Evolutionary conservation across 2,113 vertebrate species (phyloP), one percentile per base, ranked within the genome.

Genomic region (Sakesphorus luctuosus): DNA sequence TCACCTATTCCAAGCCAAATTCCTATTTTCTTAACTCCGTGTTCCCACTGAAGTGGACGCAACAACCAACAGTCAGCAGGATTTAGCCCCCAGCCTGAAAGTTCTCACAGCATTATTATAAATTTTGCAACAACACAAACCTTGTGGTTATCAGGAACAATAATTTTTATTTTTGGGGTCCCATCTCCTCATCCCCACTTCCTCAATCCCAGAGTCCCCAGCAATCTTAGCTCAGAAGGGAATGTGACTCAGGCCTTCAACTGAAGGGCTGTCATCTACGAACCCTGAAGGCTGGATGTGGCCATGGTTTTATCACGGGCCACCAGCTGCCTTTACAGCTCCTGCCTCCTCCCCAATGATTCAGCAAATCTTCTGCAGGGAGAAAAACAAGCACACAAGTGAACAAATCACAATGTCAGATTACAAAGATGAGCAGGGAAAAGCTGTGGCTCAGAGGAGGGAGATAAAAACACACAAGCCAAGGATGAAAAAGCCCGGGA

Each of bases 321-420:
- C 83, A 73, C 94, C 98, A 98, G 97, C 97, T 97, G 97, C 97
- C 62, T 67, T 10, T 50, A 16, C 25, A 87, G 50, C 91, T 94
- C 90, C 94, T 95, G 91, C 96, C 97, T 94, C 96, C 95, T 96
- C 94, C 33, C 84, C 19, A 53, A 68, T 98, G 98, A 98, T 88
- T 98, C 98, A 97, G 98, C 98, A 97, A 98, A 98, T 98, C 98
- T 97, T 95, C 97, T 63, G 20, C 0, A 15, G 74, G 88, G 68
- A 93, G 87, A 93, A 93, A 96, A 97, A 97, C 96, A 97, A 93
- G 97, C 87, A 68, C 16, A 38, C 80, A 75, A 93, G 28, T 44
- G 96, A 96, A 96, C 92, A 98, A 98, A 98, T 98, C 98, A 98
- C 97, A 98, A 98, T 95, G 98, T 97, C 98, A 98, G 97, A 98